Percentiles rank a stretch among this genome's conserved stretches.
phyloP scores from a whole-genome alignment of 2,113 vertebrate genomes.

The Tetraodon nigroviridis region DNA sequence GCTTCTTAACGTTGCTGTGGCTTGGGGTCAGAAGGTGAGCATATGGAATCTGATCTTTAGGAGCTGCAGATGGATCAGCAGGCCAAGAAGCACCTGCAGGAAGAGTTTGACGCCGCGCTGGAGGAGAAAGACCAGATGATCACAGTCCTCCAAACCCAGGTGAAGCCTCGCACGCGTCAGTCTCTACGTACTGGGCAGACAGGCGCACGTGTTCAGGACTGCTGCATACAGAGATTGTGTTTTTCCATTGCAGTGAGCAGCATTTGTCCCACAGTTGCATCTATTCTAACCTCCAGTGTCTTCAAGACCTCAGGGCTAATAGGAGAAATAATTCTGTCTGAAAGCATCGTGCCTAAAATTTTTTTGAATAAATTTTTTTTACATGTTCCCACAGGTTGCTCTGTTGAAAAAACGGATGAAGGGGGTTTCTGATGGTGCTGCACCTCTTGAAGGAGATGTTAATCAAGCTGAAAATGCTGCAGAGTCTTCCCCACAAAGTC shows the following conservation, averaged over 20 bases:
- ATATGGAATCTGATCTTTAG: slow-evolving; percentile 59
- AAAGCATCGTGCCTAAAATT: no score
- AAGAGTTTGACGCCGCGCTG: slow-evolving; percentile 91
- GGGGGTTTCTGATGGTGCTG: slow-evolving; percentile 61
- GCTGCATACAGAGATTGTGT: no score
- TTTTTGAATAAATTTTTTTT: background rate
- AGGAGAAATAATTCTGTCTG: no score
- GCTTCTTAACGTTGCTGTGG: background rate
- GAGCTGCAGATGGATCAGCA: slow-evolving; percentile 98
- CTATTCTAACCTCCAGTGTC: no score
- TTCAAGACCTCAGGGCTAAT: no score
- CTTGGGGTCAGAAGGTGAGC: background rate
- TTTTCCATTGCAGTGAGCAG: no score
- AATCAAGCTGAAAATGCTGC: slow-evolving; percentile 37
- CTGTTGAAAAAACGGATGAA: slow-evolving; percentile 84
- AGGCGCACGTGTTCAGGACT: no score
- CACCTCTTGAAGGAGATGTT: slow-evolving; percentile 56
- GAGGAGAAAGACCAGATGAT: slow-evolving; percentile 97
- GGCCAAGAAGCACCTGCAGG: slow-evolving; percentile 96
- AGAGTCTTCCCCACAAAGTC: slow-evolving; percentile 58
- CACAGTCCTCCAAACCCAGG: slow-evolving; percentile 94
- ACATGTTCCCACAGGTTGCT: slow-evolving; percentile 74
- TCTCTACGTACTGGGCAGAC: no score
- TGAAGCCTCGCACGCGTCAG: slow-evolving; percentile 28
- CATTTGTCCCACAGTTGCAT: no score